Conservation (phyloP, 2,797 vertebrate species). For the Manis pentadactyla region DNA sequence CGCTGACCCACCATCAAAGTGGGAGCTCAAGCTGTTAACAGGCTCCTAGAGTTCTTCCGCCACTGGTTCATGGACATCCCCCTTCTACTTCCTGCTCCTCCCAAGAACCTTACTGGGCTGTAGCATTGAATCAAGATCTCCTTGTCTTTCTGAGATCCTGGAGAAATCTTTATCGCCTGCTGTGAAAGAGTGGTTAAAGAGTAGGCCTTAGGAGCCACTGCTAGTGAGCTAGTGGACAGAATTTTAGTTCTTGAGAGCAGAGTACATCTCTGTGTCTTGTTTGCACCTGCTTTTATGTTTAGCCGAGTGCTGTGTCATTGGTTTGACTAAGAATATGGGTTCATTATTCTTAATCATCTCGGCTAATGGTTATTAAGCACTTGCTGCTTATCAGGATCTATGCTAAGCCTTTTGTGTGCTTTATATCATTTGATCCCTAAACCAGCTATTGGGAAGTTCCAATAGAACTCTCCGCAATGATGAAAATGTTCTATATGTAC, state of each 20-base stretch:
- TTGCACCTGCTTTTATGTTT: not conserved
- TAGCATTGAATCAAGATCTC: not conserved
- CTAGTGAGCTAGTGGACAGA: not conserved
- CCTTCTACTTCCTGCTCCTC: not conserved
- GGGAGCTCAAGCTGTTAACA: not conserved
- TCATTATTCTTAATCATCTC: not conserved
- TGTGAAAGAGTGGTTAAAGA: not conserved
- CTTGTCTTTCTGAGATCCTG: not conserved
- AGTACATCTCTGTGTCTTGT: accelerated
- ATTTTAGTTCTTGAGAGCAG: not conserved
- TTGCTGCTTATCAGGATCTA: not conserved
- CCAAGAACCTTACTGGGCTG: not conserved
- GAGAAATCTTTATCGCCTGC: not conserved
- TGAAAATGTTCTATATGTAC: not conserved
- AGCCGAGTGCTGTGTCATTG: not conserved
- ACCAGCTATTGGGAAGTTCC: not conserved
- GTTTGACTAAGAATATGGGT: not conserved
- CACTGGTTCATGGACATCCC: not conserved
- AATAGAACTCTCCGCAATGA: not conserved
- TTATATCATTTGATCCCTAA: not conserved
- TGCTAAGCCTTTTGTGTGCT: not conserved
- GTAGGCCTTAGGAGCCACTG: not conserved
- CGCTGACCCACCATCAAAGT: not conserved
- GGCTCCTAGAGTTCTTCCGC: not conserved
- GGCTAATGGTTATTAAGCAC: not conserved